phyloP scores from a whole-genome alignment of 2,888 invertebrate species.

The Drosophila dives region DNA sequence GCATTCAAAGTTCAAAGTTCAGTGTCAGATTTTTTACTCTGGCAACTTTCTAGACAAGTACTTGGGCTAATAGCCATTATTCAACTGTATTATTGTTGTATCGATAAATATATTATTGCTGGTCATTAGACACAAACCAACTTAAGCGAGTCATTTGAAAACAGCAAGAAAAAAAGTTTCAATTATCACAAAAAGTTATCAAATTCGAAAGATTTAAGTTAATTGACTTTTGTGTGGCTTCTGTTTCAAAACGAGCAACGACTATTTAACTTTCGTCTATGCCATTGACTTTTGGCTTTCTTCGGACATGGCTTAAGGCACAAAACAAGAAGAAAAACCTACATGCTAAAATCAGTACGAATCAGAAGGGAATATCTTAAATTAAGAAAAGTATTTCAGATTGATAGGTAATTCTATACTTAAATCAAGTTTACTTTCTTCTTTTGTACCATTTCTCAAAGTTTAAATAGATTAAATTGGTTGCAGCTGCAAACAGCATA shows the following conservation, averaged over 20 bases:
- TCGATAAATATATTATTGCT: neutral
- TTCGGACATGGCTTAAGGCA: neutral
- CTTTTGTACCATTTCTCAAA: neutral
- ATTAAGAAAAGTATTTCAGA: neutral
- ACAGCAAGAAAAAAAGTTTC: conserved; percentile 1
- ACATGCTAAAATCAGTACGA: neutral
- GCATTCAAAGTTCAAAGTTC: neutral
- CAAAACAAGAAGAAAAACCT: neutral
- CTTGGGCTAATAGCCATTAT: neutral
- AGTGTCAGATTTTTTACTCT: neutral
- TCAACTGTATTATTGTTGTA: neutral
- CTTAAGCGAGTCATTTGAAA: neutral
- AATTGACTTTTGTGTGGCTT: conserved; percentile 40
- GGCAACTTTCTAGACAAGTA: conserved; percentile 18
- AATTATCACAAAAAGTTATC: conserved; percentile 9
- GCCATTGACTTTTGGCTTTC: conserved; percentile 16
- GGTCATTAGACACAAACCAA: conserved; percentile 5
- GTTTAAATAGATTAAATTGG: too few species aligned
- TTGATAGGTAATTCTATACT: neutral
- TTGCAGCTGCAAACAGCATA: neutral
- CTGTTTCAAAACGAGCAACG: conserved; percentile 28
- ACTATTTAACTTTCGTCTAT: conserved; percentile 23
- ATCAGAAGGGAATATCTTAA: neutral
- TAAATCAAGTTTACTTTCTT: neutral
- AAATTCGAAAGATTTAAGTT: conserved; percentile 5